Conservation (phyloP, 2,113 vertebrate species). For the Scophthalmus maximus region DNA sequence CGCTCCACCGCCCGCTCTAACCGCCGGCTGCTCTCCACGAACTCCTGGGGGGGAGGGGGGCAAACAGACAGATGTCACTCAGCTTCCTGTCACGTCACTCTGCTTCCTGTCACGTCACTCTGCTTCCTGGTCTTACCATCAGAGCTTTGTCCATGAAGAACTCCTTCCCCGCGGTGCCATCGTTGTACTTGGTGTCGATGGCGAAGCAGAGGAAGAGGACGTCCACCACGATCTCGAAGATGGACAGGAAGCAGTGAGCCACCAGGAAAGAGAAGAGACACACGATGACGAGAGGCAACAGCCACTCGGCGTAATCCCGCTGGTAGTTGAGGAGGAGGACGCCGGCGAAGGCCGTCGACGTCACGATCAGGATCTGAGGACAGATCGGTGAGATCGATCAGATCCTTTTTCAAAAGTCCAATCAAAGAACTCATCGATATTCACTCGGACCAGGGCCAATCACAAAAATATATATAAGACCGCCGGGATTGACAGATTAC, state of each 20-base stretch:
- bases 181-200: constrained; percentile 98
- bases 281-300: constrained; percentile 94
- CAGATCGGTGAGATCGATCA: neutral
- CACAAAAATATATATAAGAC: too few species aligned
- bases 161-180: constrained; percentile 93
- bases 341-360: constrained; percentile 91
- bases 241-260: constrained; percentile 98
- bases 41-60: constrained; percentile 85
- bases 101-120: neutral
- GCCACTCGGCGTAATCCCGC: constrained; percentile 94
- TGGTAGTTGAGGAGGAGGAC: constrained; percentile 96
- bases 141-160: constrained; percentile 99
- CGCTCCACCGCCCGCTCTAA: constrained; percentile 89
- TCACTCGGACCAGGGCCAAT: too few species aligned
- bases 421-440: neutral
- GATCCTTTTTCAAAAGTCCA: neutral
- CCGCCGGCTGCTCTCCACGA: constrained; percentile 95
- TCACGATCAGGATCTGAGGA: constrained; percentile 91
- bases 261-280: constrained; percentile 98
- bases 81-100: too few species aligned
- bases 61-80: constrained; percentile 68
- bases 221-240: constrained; percentile 98
- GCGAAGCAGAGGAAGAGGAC: constrained; percentile 99
- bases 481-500: too few species aligned
- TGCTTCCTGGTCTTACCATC: constrained; percentile 89